phyloP scores from a whole-genome alignment of 1,140 invertebrate species.

The Sarcophaga bullata region DNA sequence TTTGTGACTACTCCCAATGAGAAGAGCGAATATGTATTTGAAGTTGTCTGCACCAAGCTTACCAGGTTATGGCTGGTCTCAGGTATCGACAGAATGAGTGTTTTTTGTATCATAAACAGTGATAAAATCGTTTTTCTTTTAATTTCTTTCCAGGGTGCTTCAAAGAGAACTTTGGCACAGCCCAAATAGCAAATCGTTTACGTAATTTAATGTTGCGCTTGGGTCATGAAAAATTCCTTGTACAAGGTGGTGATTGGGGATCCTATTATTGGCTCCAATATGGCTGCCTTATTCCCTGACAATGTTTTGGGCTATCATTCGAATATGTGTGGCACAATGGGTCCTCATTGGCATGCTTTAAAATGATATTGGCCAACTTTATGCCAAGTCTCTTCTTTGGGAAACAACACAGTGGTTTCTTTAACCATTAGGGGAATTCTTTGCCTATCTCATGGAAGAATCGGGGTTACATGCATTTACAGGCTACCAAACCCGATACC shows the following conservation, averaged over 20 bases:
- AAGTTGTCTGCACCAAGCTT: constrained; percentile 83
- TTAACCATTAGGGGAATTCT: constrained; percentile 71
- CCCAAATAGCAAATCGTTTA: constrained; percentile 76
- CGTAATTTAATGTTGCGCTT: constrained; percentile 85
- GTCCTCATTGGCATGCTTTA: constrained; percentile 49
- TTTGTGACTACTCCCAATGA: constrained; percentile 71
- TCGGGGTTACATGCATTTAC: constrained; percentile 86
- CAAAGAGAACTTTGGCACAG: constrained; percentile 72
- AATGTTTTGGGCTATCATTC: constrained; percentile 72
- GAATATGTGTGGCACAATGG: constrained; percentile 70
- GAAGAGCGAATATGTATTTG: constrained; percentile 77
- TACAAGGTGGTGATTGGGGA: constrained; percentile 89
- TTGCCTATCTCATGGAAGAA: constrained; percentile 72
- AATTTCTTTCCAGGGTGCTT: constrained; percentile 65
- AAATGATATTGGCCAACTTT: constrained; percentile 52
- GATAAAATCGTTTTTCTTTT: not conserved
- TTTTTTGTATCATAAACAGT: not conserved
- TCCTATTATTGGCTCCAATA: constrained; percentile 69
- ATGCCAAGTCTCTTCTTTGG: constrained; percentile 71
- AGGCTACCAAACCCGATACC: constrained; percentile 92
- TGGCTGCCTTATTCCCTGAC: constrained; percentile 78
- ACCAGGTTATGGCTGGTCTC: constrained; percentile 88
- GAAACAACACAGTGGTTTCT: constrained; percentile 68
- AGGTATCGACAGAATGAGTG: constrained; percentile 60
- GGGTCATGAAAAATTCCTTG: constrained; percentile 79